phyloP scores from a whole-genome alignment of 2,113 vertebrate genomes.

The Origma solitaria region DNA sequence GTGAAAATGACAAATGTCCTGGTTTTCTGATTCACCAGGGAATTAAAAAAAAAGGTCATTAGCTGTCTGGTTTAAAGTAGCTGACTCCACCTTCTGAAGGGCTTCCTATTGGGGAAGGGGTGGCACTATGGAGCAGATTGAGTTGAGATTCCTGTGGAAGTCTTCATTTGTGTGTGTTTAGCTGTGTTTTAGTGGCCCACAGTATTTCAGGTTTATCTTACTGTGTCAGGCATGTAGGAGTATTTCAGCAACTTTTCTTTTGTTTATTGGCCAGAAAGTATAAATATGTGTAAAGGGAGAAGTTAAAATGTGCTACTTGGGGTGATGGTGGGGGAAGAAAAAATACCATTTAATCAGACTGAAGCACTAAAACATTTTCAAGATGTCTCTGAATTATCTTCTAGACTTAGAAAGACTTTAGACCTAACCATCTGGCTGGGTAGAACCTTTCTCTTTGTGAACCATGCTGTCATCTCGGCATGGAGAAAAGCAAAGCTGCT shows the following conservation, averaged over 20 bases:
- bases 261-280: neutral
- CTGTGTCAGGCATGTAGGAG: neutral
- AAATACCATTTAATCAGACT: neutral
- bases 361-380: neutral
- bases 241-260: neutral
- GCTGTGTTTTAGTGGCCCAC: neutral
- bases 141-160: neutral
- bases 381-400: neutral
- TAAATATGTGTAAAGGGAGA: neutral
- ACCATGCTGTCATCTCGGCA: neutral
- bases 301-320: neutral
- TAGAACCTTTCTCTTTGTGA: neutral
- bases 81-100: neutral
- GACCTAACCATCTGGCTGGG: neutral
- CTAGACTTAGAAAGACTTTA: neutral
- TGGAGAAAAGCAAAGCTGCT: neutral
- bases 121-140: neutral
- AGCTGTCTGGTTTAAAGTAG: neutral
- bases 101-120: neutral
- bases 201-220: neutral
- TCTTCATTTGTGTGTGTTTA: neutral
- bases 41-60: neutral
- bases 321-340: accelerated
- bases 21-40: neutral
- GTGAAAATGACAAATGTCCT: neutral